A percentile compares a stretch with the other conserved stretches of the same genome.
Conservation (phyloP, 2,888 invertebrate species). For the Nomada ferruginata region DNA sequence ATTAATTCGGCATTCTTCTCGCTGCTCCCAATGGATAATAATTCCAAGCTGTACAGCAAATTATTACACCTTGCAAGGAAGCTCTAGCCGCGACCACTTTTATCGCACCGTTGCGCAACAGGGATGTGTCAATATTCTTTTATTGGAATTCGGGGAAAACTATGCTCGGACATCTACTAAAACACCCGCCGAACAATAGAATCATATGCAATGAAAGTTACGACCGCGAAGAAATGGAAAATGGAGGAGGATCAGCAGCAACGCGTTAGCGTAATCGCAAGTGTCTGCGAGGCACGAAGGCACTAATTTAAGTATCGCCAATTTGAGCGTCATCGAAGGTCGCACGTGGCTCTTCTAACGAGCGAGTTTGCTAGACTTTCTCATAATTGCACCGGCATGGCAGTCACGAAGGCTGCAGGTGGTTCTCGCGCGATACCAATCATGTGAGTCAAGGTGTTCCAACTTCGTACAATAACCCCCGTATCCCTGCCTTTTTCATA, state of each 20-base stretch:
- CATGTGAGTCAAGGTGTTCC: constrained; percentile 48
- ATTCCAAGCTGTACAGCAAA: too few relatives aligned
- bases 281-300: not conserved
- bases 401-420: constrained; percentile 58
- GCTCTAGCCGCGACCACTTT: too few relatives aligned
- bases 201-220: not conserved
- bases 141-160: too few relatives aligned
- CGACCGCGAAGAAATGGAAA: not conserved
- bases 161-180: too few relatives aligned
- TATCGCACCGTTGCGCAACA: too few relatives aligned
- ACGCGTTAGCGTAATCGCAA: not conserved
- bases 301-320: constrained; percentile 36
- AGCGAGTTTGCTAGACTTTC: constrained; percentile 54
- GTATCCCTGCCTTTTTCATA: constrained; percentile 8
- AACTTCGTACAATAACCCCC: constrained; percentile 15
- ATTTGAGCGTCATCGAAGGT: constrained; percentile 51
- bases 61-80: too few relatives aligned
- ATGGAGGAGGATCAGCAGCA: not conserved
- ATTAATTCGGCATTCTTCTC: too few relatives aligned
- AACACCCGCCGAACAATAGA: not conserved
- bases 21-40: too few relatives aligned
- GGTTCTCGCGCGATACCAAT: constrained; percentile 57
- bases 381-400: constrained; percentile 55
- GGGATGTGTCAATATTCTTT: too few relatives aligned
- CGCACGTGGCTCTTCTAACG: constrained; percentile 50